Evolutionary conservation across 1,140 invertebrate genomes (phyloP).

Genomic region (Drusus annulatus): DNA sequence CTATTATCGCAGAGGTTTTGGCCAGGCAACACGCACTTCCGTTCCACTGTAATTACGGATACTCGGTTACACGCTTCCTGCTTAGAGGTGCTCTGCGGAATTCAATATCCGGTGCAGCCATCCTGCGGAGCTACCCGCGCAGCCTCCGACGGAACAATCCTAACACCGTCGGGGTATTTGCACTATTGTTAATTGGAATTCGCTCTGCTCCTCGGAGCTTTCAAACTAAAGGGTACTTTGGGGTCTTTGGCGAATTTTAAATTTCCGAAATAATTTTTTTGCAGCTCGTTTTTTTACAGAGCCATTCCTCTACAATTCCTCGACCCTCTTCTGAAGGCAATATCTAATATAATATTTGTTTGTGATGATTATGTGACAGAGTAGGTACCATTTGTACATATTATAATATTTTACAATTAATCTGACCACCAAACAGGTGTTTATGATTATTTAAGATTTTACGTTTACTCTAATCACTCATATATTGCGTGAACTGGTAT

Average conservation of each 20-base stretch:
- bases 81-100: conserved; percentile 47
- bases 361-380: too few relatives aligned
- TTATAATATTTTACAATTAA: too few relatives aligned
- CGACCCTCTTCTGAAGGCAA: too few relatives aligned
- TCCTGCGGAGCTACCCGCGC: neutral
- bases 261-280: neutral
- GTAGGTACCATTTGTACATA: too few relatives aligned
- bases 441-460: too few relatives aligned
- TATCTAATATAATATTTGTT: too few relatives aligned
- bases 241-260: neutral
- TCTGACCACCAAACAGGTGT: too few relatives aligned
- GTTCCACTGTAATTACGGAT: conserved; percentile 40
- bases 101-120: conserved; percentile 54
- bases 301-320: too few relatives aligned
- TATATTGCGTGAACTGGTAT: too few relatives aligned
- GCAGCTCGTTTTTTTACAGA: neutral
- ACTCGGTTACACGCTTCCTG: conserved; percentile 55
- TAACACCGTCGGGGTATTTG: conserved; percentile 1
- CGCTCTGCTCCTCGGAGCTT: neutral
- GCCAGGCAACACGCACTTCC: neutral
- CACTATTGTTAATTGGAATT: conserved; percentile 38
- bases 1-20: neutral
- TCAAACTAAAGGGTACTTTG: neutral
- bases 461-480: too few relatives aligned
- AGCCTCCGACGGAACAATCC: conserved; percentile 1